These are phyloP conservation scores for Urocolius indicus DNA, from an alignment of 2,113 vertebrate species.

Conservation along the genomic window DNA sequence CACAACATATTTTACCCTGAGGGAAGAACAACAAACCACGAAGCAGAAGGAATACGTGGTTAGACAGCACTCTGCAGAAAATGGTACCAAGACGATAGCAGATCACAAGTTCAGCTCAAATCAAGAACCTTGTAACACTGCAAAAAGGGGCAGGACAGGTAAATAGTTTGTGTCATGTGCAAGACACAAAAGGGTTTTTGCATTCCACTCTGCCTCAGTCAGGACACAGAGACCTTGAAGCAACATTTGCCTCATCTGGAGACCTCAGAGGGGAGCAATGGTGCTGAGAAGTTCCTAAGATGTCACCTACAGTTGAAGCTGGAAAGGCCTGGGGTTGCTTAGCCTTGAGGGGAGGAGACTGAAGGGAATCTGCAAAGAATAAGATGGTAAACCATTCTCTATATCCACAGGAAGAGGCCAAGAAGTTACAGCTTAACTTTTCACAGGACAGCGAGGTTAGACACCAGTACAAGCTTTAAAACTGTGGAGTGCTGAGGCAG, in stretches of 20 bases:
- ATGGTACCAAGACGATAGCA: neutral
- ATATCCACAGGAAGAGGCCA: neutral
- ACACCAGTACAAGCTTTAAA: neutral
- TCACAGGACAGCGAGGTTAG: neutral
- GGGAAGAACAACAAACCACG: neutral
- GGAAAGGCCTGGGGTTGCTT: neutral
- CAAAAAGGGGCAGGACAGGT: neutral
- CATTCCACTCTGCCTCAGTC: neutral
- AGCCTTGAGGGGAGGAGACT: neutral
- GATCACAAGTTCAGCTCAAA: neutral
- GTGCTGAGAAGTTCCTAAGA: neutral
- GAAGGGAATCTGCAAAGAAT: neutral
- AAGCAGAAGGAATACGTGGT: neutral
- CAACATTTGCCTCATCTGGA: neutral
- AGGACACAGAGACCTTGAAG: neutral
- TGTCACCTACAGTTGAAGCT: neutral
- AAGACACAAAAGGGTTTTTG: neutral
- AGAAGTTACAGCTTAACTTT: neutral
- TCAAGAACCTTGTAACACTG: rapidly evolving
- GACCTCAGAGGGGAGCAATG: neutral
- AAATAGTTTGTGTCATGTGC: rapidly evolving
- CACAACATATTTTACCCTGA: neutral
- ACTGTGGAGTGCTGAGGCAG: neutral
- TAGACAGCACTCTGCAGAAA: neutral
- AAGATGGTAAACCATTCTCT: neutral